Percentiles rank a stretch among this genome's conserved stretches.
These are phyloP conservation scores for Drosophila nigricruria DNA, from an alignment of 2,888 invertebrate genomes.

Conservation along the genomic window DNA sequence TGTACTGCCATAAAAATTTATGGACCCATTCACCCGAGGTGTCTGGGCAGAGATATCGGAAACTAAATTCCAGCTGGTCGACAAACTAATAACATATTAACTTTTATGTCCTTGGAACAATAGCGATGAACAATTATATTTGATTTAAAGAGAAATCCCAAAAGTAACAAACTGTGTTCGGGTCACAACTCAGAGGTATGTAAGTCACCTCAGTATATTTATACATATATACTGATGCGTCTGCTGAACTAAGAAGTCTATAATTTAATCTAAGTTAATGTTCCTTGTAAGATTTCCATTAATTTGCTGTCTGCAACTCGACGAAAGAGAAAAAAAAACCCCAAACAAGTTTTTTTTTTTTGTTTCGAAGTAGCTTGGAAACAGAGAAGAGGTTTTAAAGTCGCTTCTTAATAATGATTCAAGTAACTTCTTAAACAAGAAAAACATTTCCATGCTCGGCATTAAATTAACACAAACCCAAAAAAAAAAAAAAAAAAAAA, in stretches of 20 bases:
- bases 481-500: constrained; percentile 42
- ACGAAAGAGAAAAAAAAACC: background rate
- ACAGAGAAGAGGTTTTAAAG: background rate
- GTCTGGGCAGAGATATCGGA: constrained; percentile 19
- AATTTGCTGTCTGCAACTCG: background rate
- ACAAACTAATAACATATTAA: constrained; percentile 37
- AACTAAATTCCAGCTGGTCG: constrained; percentile 22
- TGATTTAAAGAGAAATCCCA: background rate
- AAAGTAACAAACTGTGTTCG: background rate
- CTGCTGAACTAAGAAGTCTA: background rate
- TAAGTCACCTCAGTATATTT: too few species aligned
- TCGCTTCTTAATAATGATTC: constrained; percentile 1
- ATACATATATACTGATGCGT: background rate
- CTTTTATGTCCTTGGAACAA: constrained; percentile 9
- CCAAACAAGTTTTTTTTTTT: constrained; percentile 6
- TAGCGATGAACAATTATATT: constrained; percentile 9
- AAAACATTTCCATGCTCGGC: constrained; percentile 13
- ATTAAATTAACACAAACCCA: constrained; percentile 26
- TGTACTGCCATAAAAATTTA: constrained; percentile 47
- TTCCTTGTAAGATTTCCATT: background rate
- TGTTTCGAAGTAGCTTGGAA: too few species aligned
- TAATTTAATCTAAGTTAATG: background rate
- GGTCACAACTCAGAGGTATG: background rate
- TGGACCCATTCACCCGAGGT: constrained; percentile 36
- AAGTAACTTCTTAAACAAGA: constrained; percentile 13